Base-by-base conservation (phyloP, 2,797 vertebrate genomes). In the Schizopygopsis malacanthus region DNA sequence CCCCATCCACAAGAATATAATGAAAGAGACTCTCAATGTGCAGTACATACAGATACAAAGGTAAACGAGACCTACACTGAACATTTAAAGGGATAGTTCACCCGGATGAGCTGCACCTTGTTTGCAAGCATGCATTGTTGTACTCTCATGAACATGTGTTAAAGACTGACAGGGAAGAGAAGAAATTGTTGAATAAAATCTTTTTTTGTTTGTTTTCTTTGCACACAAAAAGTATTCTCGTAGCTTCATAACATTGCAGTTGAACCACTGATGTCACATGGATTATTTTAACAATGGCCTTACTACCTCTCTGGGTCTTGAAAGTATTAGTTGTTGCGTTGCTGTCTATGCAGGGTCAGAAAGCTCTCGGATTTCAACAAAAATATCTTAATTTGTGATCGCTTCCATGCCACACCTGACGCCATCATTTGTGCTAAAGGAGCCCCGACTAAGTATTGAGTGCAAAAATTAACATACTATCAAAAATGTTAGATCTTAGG, bases 51-150 rank as follows among this genome's bases (percentile, higher is more conserved):
- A 76, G 10, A 41, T 47, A 47, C 41, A 45, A 75, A 75, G 20
- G 12, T 28, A 61, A 73, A 61, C 22, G 73, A 82, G 41, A 75
- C 81, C 22, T 8, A 18, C 80, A 71, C n/a, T 25, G 6, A 52
- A 67, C 50, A 41, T 43, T 71, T 65, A 65, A 65, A 65, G 25
- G 13, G 61, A 65, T 28, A 33, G 25, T 65, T 33, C 5, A 63
- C 59, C 59, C 59, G 11, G 11, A 61, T 61, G n/a, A 2, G 11
- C 11, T 61, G n/a, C 59, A 13, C n/a, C 4, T 13, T 25, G n/a
- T 12, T 25, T 52, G 50, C 50, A 52, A 52, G 50, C 15, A 52
- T 52, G 50, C 50, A 52, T 18, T 61, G n/a, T 61, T 11, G 59
- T 61, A 61, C n/a, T 6, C n/a, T 61, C n/a, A 0, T 59, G 56